A percentile compares a stretch with the other conserved stretches of the same genome.
These are phyloP conservation scores for Threskiornis aethiopicus DNA, from an alignment of 2,797 vertebrate species.

Conservation along the genomic window DNA sequence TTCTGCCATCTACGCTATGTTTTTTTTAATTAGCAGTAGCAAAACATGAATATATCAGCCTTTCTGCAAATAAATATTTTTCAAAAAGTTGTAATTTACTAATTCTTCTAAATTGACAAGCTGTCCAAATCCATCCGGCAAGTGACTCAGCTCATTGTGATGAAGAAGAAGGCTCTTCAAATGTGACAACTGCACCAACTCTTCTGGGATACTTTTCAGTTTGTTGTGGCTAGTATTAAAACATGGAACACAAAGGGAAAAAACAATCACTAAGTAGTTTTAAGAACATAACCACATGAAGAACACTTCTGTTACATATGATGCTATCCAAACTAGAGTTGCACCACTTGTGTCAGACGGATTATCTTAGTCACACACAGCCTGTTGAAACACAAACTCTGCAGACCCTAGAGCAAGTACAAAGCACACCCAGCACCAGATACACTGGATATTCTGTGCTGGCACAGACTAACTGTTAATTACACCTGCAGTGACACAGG, in stretches of 20 bases:
- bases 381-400: not conserved
- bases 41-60: not conserved
- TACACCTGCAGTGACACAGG: not conserved
- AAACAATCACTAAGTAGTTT: not conserved
- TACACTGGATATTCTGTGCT: not conserved
- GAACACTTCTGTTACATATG: rapidly evolving
- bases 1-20: rapidly evolving
- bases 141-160: conserved; percentile 79
- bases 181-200: conserved; percentile 75
- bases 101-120: conserved; percentile 83
- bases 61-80: not conserved
- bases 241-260: not conserved
- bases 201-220: conserved; percentile 77
- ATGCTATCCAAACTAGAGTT: not conserved
- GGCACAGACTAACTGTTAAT: not conserved
- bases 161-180: conserved; percentile 81
- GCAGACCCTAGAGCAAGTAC: not conserved
- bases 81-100: conserved; percentile 69
- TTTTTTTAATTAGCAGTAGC: not conserved
- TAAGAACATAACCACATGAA: not conserved
- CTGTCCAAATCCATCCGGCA: conserved; percentile 82
- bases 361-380: rapidly evolving
- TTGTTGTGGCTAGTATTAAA: conserved; percentile 81
- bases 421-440: not conserved
- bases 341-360: too few relatives aligned